Percentiles rank a stretch among this genome's conserved stretches.
Conservation (phyloP, 2,113 vertebrate species). For the Notothenia rossii region DNA sequence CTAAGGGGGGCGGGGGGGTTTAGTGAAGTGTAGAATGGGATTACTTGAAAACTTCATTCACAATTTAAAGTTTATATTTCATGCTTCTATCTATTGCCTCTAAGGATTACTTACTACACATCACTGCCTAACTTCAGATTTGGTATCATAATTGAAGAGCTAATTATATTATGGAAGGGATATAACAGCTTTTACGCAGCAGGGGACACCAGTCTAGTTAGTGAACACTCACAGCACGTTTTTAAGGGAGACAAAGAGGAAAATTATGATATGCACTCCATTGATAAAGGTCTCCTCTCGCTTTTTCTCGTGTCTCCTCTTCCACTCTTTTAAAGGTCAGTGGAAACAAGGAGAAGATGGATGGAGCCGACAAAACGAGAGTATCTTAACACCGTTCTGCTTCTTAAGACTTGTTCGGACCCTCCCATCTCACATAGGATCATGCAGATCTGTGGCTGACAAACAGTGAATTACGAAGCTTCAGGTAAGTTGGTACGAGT, state of each 20-base stretch:
- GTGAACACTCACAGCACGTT: conserved; percentile 12
- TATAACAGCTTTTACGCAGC: conserved; percentile 12
- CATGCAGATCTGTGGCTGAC: conserved; percentile 3
- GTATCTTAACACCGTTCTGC: neutral
- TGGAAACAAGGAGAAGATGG: conserved; percentile 42
- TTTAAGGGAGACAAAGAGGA: conserved; percentile 38
- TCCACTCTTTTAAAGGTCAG: conserved; percentile 48
- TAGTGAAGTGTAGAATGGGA: neutral
- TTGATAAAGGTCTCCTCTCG: conserved; percentile 37
- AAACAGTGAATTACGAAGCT: conserved; percentile 2
- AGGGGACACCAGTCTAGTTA: conserved; percentile 15
- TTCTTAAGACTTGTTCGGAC: neutral
- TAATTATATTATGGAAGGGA: conserved; percentile 5
- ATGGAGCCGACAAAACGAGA: conserved; percentile 16
- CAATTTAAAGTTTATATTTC: neutral
- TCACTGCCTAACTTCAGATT: neutral
- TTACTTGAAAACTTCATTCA: neutral
- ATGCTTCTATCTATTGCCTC: neutral
- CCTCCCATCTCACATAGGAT: neutral
- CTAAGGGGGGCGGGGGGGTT: too few species aligned
- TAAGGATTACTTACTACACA: neutral
- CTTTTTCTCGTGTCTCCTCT: conserved; percentile 7
- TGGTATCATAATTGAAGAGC: conserved; percentile 3
- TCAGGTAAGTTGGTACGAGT: conserved; percentile 6
- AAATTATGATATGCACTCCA: conserved; percentile 26